A percentile compares a stretch with the other conserved stretches of the same genome.
Conservation (phyloP, 2,113 vertebrate species). For the Saguinus midas region DNA sequence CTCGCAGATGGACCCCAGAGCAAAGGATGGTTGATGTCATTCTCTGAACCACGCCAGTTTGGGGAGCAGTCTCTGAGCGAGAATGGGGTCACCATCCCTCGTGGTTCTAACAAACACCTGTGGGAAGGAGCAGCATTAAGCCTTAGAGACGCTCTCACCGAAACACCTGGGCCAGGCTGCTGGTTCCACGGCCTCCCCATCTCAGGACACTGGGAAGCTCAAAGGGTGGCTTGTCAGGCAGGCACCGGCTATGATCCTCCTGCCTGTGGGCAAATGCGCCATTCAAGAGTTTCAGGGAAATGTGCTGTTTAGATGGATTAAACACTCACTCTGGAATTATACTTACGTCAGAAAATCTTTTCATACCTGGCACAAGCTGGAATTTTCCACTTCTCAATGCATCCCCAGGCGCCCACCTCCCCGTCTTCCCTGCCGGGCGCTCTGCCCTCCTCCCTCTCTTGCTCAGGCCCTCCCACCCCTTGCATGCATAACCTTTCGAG, state of each 20-base stretch:
- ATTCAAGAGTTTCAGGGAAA: fast-evolving
- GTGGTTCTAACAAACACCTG: neutral
- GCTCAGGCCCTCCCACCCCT: fast-evolving
- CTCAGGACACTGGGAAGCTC: neutral
- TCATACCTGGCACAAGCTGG: fast-evolving
- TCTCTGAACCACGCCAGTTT: neutral
- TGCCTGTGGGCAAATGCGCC: fast-evolving
- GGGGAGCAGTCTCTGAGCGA: neutral
- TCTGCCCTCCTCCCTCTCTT: fast-evolving
- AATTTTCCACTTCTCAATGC: fast-evolving
- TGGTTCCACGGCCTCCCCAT: fast-evolving
- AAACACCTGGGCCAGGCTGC: fast-evolving
- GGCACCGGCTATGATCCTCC: no score
- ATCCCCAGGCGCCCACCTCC: fast-evolving
- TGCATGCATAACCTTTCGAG: fast-evolving
- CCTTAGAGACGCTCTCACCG: fast-evolving
- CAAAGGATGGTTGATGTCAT: fast-evolving
- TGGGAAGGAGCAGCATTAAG: fast-evolving
- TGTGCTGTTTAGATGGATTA: fast-evolving
- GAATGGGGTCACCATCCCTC: fast-evolving
- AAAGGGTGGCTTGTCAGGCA: neutral
- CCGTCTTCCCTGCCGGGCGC: fast-evolving
- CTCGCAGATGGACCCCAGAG: fast-evolving
- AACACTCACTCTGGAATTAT: fast-evolving
- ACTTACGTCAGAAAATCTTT: neutral